These are phyloP conservation scores for Pantala flavescens DNA, from an alignment of 1,140 invertebrate species.

Conservation along the genomic window DNA sequence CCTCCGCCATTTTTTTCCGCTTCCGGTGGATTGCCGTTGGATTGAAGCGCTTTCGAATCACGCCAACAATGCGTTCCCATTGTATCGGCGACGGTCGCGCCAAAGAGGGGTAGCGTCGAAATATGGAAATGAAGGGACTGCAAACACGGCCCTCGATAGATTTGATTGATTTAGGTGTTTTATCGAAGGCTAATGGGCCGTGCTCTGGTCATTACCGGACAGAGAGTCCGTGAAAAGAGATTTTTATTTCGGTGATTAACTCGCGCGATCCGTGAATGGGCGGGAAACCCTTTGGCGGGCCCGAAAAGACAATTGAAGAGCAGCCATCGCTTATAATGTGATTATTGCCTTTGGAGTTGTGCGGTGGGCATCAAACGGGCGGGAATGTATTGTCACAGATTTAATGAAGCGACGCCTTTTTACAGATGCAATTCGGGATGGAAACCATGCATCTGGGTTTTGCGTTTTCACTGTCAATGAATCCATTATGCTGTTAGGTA, in stretches of 20 bases:
- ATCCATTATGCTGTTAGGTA: no score
- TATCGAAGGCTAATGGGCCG: not conserved
- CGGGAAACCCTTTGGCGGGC: not conserved
- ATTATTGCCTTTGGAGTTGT: not conserved
- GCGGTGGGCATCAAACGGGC: not conserved
- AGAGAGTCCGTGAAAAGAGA: not conserved
- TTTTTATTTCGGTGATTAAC: slow-evolving; percentile 1
- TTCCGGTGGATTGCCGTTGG: not conserved
- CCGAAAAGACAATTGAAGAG: not conserved
- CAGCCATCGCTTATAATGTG: slow-evolving; percentile 2
- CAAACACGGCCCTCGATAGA: not conserved
- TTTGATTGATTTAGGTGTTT: slow-evolving; percentile 4
- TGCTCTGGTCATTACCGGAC: not conserved
- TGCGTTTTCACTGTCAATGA: no score
- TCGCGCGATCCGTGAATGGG: not conserved
- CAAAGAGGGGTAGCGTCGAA: not conserved
- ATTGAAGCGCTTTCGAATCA: slow-evolving; percentile 1
- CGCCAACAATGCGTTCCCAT: not conserved
- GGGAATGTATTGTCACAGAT: not conserved
- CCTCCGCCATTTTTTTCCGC: not conserved
- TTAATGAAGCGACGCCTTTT: not conserved
- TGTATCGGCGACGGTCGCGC: not conserved
- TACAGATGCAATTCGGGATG: not conserved
- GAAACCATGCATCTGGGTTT: not conserved
- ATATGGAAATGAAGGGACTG: not conserved